Conservation (phyloP, 2,113 vertebrate genomes). For the Catagonus wagneri region DNA sequence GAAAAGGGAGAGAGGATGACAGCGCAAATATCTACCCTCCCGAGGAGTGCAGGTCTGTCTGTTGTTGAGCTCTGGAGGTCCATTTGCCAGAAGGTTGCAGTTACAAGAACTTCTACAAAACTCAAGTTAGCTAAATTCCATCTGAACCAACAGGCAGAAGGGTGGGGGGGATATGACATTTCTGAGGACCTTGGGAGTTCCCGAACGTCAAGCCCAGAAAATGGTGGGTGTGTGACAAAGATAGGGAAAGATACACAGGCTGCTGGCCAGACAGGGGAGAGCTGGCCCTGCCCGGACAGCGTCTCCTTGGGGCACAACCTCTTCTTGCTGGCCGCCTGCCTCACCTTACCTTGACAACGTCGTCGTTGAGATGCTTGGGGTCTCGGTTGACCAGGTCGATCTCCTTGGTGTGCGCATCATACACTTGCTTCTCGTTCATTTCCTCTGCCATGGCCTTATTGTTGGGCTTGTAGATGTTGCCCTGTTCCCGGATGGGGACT, state of each 20-base stretch:
- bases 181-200: neutral
- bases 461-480: constrained; percentile 99
- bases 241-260: neutral
- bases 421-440: constrained; percentile 92
- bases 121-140: constrained; percentile 19
- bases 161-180: neutral
- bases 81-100: neutral
- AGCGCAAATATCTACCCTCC: neutral
- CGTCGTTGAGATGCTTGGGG: constrained; percentile 96
- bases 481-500: constrained; percentile 95
- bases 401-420: constrained; percentile 97
- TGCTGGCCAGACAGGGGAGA: neutral
- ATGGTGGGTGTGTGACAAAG: neutral
- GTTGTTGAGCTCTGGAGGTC: neutral
- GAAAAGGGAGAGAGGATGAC: neutral
- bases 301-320: neutral
- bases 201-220: neutral
- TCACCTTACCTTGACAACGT: constrained; percentile 95
- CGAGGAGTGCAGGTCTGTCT: neutral
- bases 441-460: constrained; percentile 98
- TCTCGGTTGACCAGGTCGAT: constrained; percentile 98
- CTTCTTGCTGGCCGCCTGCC: neutral
- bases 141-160: neutral
- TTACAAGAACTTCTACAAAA: neutral
- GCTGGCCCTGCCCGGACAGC: neutral